Evolutionary conservation across 2,888 invertebrate genomes (phyloP).

Genomic region (Nephrotoma appendiculata): DNA sequence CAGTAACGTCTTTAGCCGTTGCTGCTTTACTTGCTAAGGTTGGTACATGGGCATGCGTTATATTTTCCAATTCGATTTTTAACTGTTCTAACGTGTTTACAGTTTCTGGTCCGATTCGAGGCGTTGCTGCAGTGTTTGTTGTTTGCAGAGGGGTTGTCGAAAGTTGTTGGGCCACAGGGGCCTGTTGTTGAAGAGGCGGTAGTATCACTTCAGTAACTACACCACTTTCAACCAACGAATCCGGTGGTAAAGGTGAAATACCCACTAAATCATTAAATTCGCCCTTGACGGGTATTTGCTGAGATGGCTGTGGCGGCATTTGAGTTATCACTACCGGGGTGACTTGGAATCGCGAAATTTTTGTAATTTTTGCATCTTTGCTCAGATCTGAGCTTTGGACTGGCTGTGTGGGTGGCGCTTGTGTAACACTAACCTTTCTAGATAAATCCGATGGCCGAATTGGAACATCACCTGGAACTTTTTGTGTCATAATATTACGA

Average conservation of each 20-base stretch:
- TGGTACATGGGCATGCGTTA: constrained; percentile 37
- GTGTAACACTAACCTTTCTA: neutral
- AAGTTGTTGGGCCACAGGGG: constrained; percentile 15
- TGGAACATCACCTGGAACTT: neutral
- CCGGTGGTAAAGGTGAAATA: neutral
- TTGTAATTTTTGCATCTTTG: neutral
- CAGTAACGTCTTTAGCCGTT: constrained; percentile 13
- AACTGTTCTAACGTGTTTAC: constrained; percentile 40
- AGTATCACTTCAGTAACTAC: neutral
- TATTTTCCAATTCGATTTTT: constrained; percentile 41
- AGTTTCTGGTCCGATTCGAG: constrained; percentile 28
- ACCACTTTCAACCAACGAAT: neutral
- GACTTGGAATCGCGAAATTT: neutral
- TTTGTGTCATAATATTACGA: neutral
- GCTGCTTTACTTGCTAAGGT: constrained; percentile 14
- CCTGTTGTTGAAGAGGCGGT: constrained; percentile 11
- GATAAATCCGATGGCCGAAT: neutral
- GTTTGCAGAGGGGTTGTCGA: constrained; percentile 15
- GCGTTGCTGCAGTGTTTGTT: constrained; percentile 23
- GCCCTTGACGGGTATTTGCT: neutral
- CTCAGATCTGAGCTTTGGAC: neutral
- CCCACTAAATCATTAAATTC: constrained; percentile 15
- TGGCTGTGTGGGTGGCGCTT: neutral
- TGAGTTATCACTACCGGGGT: neutral
- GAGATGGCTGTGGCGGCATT: neutral